Evolutionary conservation across 2,113 vertebrate species (phyloP).

Genomic region (Strix uralensis): DNA sequence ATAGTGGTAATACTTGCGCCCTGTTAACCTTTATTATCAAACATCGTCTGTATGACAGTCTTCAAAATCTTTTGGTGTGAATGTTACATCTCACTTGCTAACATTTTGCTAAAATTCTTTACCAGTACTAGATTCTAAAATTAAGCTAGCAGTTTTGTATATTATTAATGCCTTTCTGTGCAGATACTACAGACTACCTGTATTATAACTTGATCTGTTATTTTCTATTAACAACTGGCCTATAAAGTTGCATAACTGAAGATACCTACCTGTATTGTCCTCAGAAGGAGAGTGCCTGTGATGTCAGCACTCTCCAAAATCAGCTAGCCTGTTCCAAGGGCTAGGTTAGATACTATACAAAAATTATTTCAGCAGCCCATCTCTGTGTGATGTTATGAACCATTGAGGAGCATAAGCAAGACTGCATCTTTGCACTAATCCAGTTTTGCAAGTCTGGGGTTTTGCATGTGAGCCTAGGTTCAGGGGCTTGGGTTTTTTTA

Average conservation of each 20-base stretch:
- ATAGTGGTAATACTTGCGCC: neutral
- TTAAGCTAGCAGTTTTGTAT: neutral
- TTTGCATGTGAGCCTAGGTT: neutral
- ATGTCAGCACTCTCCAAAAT: neutral
- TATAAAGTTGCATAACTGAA: neutral
- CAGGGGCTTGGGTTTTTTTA: neutral
- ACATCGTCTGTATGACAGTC: neutral
- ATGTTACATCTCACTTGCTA: neutral
- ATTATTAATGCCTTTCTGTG: neutral
- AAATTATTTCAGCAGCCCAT: neutral
- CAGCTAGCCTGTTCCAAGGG: neutral
- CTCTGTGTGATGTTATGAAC: neutral
- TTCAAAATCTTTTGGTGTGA: neutral
- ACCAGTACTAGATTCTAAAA: neutral
- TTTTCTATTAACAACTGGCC: neutral
- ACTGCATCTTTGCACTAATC: neutral
- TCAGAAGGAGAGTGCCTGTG: neutral
- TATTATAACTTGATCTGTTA: neutral
- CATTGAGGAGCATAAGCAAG: neutral
- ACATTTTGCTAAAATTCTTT: neutral
- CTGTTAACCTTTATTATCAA: neutral
- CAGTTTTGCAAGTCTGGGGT: neutral
- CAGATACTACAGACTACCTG: neutral
- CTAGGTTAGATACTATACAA: neutral
- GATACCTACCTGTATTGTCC: neutral